phyloP scores from a whole-genome alignment of 2,888 invertebrate species.

The Brachypalpus laphriformis region DNA sequence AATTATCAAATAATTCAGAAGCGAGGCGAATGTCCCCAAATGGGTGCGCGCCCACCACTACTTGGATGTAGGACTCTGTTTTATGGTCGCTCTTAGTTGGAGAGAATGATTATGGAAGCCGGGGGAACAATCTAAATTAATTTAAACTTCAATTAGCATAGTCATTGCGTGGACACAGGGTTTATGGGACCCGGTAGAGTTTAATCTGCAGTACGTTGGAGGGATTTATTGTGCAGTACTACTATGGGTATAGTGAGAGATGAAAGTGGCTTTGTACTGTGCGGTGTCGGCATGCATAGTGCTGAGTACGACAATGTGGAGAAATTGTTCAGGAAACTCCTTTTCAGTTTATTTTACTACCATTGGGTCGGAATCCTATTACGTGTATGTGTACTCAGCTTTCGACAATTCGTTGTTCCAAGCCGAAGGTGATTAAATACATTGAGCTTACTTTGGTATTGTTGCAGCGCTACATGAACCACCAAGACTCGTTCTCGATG shows the following conservation, averaged over 20 bases:
- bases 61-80: not conserved
- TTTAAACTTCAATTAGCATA: constrained; percentile 67
- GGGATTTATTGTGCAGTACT: not conserved
- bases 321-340: not conserved
- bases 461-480: too few relatives aligned
- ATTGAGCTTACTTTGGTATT: too few relatives aligned
- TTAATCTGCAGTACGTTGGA: constrained; percentile 2
- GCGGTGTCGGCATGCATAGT: not conserved
- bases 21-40: constrained; percentile 14
- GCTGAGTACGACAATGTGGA: too few relatives aligned
- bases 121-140: constrained; percentile 58
- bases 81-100: not conserved
- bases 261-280: not conserved
- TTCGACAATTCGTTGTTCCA: not conserved
- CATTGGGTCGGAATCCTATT: too few relatives aligned
- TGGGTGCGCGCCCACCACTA: not conserved
- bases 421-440: too few relatives aligned
- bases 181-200: not conserved
- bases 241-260: not conserved
- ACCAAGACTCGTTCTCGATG: too few relatives aligned
- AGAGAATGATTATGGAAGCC: constrained; percentile 35
- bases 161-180: constrained; percentile 36
- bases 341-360: not conserved
- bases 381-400: too few relatives aligned
- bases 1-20: constrained; percentile 6